These are phyloP conservation scores for Cavia porcellus DNA, from an alignment of 2,113 vertebrate species.

Conservation along the genomic window DNA sequence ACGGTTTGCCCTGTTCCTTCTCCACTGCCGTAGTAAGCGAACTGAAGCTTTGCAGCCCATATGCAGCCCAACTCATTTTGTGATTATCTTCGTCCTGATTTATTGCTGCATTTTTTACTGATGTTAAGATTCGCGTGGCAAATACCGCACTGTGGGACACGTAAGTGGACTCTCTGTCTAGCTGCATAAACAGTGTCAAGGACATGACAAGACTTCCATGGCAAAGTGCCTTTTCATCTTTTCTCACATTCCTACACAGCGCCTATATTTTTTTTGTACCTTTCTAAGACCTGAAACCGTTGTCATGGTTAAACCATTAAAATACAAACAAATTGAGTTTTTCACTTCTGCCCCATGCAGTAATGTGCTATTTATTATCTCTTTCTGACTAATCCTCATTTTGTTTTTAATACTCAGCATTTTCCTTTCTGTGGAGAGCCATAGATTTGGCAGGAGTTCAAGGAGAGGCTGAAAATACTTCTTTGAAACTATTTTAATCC, in stretches of 20 bases:
- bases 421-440: slow-evolving; percentile 80
- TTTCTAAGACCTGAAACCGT: slow-evolving; percentile 56
- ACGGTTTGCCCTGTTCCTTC: neutral
- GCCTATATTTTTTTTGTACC: slow-evolving; percentile 30
- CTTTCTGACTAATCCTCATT: slow-evolving; percentile 79
- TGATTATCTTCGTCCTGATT: neutral
- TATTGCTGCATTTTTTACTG: neutral
- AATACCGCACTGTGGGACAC: neutral
- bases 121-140: neutral
- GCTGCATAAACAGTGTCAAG: neutral
- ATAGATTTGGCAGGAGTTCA: slow-evolving; percentile 79
- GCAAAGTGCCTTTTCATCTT: neutral
- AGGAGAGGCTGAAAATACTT: slow-evolving; percentile 78
- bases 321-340: slow-evolving; percentile 68
- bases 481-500: slow-evolving; percentile 83
- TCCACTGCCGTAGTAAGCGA: neutral
- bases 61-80: neutral
- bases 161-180: neutral
- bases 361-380: slow-evolving; percentile 83
- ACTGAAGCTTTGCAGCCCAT: neutral
- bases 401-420: slow-evolving; percentile 79
- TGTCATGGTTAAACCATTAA: slow-evolving; percentile 77
- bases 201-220: neutral
- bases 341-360: slow-evolving; percentile 26
- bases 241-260: neutral